Evolutionary conservation across 1,140 invertebrate species (phyloP).

Genomic region (Brachionus sp.): DNA sequence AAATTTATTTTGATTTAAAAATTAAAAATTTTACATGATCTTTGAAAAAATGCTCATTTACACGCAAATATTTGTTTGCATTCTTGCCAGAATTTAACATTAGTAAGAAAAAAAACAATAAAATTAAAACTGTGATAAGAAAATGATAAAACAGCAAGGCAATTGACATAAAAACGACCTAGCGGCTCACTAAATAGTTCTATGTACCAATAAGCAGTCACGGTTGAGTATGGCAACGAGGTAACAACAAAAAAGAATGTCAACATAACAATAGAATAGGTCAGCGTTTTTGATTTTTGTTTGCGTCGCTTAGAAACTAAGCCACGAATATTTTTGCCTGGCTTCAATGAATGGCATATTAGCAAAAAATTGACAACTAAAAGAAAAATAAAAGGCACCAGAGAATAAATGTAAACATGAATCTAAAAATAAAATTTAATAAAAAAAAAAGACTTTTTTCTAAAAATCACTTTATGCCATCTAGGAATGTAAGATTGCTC

Average conservation of each 20-base stretch:
- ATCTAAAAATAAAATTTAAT: not conserved
- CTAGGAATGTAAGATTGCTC: not conserved
- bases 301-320: conserved; percentile 13
- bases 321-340: not conserved
- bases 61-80: not conserved
- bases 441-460: not conserved
- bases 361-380: not conserved
- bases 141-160: not conserved
- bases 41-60: too few relatives aligned
- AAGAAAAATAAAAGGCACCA: conserved; percentile 7
- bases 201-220: not conserved
- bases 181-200: not conserved
- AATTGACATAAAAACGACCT: not conserved
- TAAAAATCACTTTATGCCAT: not conserved
- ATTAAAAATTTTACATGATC: too few relatives aligned
- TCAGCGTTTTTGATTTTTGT: conserved; percentile 29
- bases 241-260: not conserved
- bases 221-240: conserved; percentile 19
- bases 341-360: not conserved
- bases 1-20: too few relatives aligned
- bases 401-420: not conserved
- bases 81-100: conserved; percentile 23
- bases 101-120: not conserved
- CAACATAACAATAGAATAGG: not conserved
- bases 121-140: conserved; percentile 14